Percentiles rank a stretch among this genome's conserved stretches.
These are phyloP conservation scores for Bradypodion ventrale DNA, from an alignment of 2,797 vertebrate species.

Conservation along the genomic window DNA sequence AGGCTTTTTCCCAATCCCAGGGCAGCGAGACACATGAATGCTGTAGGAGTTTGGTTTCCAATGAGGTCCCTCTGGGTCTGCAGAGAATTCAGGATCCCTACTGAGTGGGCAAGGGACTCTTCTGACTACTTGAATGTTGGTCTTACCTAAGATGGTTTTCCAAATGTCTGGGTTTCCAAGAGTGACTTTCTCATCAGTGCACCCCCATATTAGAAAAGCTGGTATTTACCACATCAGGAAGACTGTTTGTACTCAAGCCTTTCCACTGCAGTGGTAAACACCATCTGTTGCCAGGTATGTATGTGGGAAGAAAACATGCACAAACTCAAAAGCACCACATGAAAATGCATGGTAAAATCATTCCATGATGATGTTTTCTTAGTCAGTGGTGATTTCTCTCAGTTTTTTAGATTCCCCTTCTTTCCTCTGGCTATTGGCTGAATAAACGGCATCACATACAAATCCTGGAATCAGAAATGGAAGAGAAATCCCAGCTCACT, in stretches of 20 bases:
- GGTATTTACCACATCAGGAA: constrained; percentile 19
- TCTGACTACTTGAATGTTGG: background rate
- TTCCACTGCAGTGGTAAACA: background rate
- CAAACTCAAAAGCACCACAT: background rate
- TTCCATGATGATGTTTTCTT: too few relatives aligned
- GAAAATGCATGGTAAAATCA: background rate
- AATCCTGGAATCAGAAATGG: background rate
- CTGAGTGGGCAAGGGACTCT: background rate
- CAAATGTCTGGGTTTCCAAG: background rate
- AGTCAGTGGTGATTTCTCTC: background rate
- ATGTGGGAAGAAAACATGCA: background rate
- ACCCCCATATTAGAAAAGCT: background rate
- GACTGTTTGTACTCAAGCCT: constrained; percentile 17
- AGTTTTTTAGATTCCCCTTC: background rate
- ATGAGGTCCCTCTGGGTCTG: background rate
- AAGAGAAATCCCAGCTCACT: background rate
- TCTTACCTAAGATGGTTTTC: background rate
- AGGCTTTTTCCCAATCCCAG: background rate
- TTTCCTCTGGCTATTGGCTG: background rate
- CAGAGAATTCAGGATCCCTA: background rate
- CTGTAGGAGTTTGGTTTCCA: background rate
- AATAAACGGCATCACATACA: background rate
- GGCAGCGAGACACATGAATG: background rate
- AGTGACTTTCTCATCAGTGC: background rate
- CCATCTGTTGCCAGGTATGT: constrained; percentile 6